Conservation (phyloP, 2,888 invertebrate genomes). For the Ichneumoninae sp. region DNA sequence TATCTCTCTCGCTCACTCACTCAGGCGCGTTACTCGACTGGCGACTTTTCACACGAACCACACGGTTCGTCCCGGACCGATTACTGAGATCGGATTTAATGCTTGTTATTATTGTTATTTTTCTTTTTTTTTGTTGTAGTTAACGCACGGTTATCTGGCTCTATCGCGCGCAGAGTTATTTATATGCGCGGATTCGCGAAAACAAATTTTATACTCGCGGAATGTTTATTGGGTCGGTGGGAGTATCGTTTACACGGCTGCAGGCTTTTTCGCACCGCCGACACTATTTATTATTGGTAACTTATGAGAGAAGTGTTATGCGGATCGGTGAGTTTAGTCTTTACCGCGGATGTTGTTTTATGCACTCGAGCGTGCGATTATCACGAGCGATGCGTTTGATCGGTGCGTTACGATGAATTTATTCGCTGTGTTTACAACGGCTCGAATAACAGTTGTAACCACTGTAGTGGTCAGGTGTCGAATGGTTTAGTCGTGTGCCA, state of each 20-base stretch:
- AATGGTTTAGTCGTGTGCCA: not conserved
- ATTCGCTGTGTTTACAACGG: slow-evolving; percentile 35
- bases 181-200: not conserved
- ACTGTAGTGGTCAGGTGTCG: slow-evolving; percentile 5
- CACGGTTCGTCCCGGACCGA: not conserved
- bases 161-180: not conserved
- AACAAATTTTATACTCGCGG: not conserved
- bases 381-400: not conserved
- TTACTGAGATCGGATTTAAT: not conserved
- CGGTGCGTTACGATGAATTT: not conserved
- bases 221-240: not conserved
- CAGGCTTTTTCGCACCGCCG: not conserved
- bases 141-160: not conserved
- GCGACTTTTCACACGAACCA: slow-evolving; percentile 44
- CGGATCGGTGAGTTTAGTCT: not conserved
- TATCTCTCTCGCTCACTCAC: not conserved
- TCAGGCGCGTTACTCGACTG: not conserved
- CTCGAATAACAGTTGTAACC: not conserved
- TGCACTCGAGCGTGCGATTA: not conserved
- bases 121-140: not conserved
- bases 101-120: not conserved
- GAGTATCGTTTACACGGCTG: not conserved
- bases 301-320: not conserved
- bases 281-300: not conserved
- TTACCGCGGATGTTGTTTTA: not conserved